Evolutionary conservation across 2,888 invertebrate genomes (phyloP), one percentile per base, ranked within the genome.

Genomic region (Lasius fuliginosus): DNA sequence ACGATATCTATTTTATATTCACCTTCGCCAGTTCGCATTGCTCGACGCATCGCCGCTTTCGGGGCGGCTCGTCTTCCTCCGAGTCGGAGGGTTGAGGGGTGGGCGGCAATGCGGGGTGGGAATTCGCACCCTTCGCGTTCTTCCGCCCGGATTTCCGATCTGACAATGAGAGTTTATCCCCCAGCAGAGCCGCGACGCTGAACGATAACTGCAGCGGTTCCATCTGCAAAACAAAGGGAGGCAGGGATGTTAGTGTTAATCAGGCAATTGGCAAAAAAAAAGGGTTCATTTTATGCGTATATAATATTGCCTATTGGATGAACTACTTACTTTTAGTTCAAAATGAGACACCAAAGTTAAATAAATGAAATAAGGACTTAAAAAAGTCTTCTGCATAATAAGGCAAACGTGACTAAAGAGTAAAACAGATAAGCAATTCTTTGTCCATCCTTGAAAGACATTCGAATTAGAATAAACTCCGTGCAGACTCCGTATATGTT

Each of bases 31-130:
- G 94, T 93, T 96, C 96, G 91, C 96, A 95, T 93, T 96, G 96
- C 91, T 96, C 95, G 60, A 95, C 91, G 87, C 94, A 94, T 42
- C 91, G 91, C 89, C 95, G 92, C 94, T 96, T 96, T 85, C 95
- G 94, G 30, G 95, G 95, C 42, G 96, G 95, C 94, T 96, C 96
- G 90, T 96, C 96, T 94, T 98, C 97, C 95, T 98, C 98, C 0
- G 98, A 97, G 94, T 98, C 98, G 0, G 98, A 98, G 30, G 98
- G 97, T 94, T 98, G 98, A 0, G 98, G 98, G 3, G 98, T 98
- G 82, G 97, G 94, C 12, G 94, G 95, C 33, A 95, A 88, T 74
- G 86, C 42, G 87, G 88, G 84, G 42, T 87, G 83, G 56, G 86
- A 82, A 82, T 82, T 75, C 68, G 81, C 85, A 53, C 86, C 75